Base-by-base conservation (phyloP, 2,113 vertebrate genomes). In the Dromiciops gliroides region DNA sequence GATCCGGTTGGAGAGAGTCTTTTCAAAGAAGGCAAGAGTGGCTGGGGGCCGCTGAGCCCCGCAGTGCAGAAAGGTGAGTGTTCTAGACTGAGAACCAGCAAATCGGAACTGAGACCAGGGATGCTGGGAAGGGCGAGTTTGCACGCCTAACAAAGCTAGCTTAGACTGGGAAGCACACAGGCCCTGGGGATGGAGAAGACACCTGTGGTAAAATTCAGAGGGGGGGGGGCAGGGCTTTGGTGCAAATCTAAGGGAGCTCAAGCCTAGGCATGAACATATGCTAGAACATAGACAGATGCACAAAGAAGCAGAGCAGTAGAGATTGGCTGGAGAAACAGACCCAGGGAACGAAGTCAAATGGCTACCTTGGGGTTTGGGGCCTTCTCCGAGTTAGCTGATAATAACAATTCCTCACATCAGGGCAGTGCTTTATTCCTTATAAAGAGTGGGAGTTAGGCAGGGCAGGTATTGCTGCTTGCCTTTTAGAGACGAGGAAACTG, bases 51-150 rank as follows among this genome's bases (percentile, higher is more conserved):
- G 2, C 98, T 99, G 97, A 99, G 99, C 93, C 99, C 99, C 0
- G 99, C 99, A 50, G 99, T 99, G 25, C 99, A 99, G 95, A 99
- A 99, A 99, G 99, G 99, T 99, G 99, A 99, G 99, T 89, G 0
- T 0, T 0, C n/a, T 2, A 52, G 4, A 2, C 48, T 28, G 0
- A 1, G n/a, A 47, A 28, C 24, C 89, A 48, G 26, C 19, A 89
- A 47, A 10, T 56, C 5, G 10, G 0, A 47, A 12, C 8, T 89
- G 10, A 49, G 28, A 44, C 28, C 48, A 50, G 89, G 48, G 89
- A 50, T 48, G 47, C 89, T 90, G 89, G 89, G 89, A 23, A n/a
- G n/a, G n/a, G 31, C 5, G 16, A 83, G 19, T 83, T 19, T 83
- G 19, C n/a, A 83, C 16, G 2, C n/a, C 16, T 6, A n/a, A 67